These are phyloP conservation scores for Lates calcarifer DNA, from an alignment of 2,113 vertebrate species.

Conservation along the genomic window DNA sequence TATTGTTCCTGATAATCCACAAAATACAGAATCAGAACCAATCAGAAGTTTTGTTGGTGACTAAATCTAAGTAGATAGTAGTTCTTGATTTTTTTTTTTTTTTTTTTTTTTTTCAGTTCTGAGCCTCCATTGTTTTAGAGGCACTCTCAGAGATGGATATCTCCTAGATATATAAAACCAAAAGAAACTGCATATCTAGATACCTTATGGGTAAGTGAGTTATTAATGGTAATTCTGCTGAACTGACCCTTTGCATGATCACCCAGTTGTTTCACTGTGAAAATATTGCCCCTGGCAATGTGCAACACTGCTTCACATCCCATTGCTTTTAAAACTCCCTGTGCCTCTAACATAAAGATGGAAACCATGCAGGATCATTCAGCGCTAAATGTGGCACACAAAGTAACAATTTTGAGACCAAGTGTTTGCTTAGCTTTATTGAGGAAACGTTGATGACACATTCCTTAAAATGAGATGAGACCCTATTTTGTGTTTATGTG, in stretches of 20 bases:
- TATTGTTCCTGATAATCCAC: not conserved
- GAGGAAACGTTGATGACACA: not conserved
- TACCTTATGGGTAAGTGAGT: not conserved
- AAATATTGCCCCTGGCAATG: not conserved
- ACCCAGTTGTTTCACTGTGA: not conserved
- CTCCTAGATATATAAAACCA: not conserved
- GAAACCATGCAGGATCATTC: not conserved
- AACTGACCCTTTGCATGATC: not conserved
- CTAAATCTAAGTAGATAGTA: not conserved
- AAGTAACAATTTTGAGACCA: not conserved
- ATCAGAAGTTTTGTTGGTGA: not conserved
- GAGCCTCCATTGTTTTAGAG: not conserved
- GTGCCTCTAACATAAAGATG: not conserved
- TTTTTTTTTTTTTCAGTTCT: no score
- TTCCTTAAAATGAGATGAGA: not conserved
- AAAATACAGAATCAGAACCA: not conserved
- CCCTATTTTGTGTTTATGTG: not conserved
- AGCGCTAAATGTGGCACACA: not conserved
- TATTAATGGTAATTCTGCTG: not conserved
- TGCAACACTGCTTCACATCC: conserved; percentile 8
- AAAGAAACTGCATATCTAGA: not conserved
- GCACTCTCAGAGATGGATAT: not conserved
- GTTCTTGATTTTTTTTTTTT: no score
- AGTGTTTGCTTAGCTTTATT: not conserved
- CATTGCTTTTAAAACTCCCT: not conserved